phyloP scores from a whole-genome alignment of 2,113 vertebrate genomes.

The Ammospiza caudacuta region DNA sequence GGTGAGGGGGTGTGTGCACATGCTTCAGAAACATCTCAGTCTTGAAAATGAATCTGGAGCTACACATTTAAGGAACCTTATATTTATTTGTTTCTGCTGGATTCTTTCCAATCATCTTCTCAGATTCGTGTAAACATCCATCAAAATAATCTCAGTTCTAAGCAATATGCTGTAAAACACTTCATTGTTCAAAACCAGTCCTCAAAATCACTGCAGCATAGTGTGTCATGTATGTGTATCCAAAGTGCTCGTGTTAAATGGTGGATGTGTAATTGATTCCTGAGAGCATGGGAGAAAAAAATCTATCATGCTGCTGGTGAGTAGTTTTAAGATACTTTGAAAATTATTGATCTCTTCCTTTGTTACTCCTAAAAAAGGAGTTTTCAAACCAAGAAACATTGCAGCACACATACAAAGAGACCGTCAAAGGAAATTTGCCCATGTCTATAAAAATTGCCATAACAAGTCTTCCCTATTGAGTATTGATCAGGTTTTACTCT shows the following conservation, averaged over 20 bases:
- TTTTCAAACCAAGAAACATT: neutral
- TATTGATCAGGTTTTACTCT: neutral
- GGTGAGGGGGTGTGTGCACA: conserved; percentile 5
- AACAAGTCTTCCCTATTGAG: neutral
- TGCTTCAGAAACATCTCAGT: conserved; percentile 39
- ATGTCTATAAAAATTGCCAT: neutral
- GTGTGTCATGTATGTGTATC: too few relatives aligned
- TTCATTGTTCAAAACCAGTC: neutral
- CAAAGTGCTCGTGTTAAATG: neutral
- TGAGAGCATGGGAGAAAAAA: neutral
- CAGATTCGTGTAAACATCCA: neutral
- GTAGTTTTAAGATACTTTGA: neutral
- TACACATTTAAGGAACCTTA: neutral
- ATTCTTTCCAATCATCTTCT: neutral
- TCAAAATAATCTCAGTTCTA: neutral
- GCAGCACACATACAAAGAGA: neutral
- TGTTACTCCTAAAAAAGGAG: neutral
- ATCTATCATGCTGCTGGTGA: neutral
- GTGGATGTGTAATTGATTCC: neutral
- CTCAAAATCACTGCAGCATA: neutral
- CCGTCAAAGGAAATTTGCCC: neutral
- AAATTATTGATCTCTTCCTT: neutral
- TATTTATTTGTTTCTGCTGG: conserved; percentile 26
- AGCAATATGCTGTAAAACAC: neutral
- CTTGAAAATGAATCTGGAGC: conserved; percentile 1